Percentiles rank a stretch among this genome's conserved stretches.
These are phyloP conservation scores for Neodiprion virginianus DNA, from an alignment of 1,140 invertebrate genomes.

Conservation along the genomic window DNA sequence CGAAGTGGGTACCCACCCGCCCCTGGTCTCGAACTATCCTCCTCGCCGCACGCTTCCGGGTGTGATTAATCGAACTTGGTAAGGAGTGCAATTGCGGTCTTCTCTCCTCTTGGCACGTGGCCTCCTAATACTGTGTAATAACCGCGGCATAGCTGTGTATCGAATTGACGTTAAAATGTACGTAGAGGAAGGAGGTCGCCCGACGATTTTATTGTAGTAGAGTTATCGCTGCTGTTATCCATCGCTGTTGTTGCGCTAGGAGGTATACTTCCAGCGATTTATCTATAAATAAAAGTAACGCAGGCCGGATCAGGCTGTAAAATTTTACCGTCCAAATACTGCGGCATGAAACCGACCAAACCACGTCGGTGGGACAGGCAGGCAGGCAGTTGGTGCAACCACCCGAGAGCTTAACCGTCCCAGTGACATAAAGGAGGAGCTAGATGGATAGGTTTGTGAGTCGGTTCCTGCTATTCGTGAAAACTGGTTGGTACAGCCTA, in stretches of 20 bases:
- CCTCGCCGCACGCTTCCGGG: neutral
- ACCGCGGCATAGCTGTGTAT: too few species aligned
- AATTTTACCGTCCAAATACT: conserved; percentile 2
- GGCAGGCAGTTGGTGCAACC: neutral
- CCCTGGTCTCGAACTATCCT: neutral
- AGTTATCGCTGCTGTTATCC: neutral
- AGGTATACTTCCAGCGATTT: too few species aligned
- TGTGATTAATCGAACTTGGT: neutral
- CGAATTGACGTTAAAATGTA: neutral
- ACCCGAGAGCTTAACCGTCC: too few species aligned
- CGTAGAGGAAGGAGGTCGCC: neutral
- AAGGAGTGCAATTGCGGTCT: too few species aligned
- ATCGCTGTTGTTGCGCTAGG: too few species aligned
- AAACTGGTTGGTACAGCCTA: neutral
- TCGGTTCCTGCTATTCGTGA: too few species aligned
- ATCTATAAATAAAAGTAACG: too few species aligned
- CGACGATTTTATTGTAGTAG: neutral
- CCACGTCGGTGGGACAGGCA: too few species aligned
- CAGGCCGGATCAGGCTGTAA: neutral
- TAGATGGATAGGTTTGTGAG: too few species aligned
- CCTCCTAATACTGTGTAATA: too few species aligned
- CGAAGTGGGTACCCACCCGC: neutral
- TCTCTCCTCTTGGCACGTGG: neutral
- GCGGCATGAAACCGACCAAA: neutral
- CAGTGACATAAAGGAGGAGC: too few species aligned